Percentiles rank a stretch among this genome's conserved stretches.
phyloP scores from a whole-genome alignment of 2,797 vertebrate species.

The Pseudotriccus pelzelni region DNA sequence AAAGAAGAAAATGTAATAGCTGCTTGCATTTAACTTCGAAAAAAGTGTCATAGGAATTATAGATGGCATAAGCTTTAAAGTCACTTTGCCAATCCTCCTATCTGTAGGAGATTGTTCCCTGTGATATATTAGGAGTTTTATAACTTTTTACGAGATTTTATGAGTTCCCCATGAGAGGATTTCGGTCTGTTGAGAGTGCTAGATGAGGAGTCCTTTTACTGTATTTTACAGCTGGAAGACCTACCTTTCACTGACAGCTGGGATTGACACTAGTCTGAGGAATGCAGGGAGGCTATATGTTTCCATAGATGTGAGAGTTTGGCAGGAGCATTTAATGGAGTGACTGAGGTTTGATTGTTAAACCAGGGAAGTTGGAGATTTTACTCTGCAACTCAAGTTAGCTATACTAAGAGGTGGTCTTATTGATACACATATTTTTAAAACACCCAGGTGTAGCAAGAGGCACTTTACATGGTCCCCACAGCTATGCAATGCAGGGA shows the following conservation, averaged over 20 bases:
- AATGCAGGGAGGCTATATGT: background rate
- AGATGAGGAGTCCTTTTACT: slow-evolving; percentile 24
- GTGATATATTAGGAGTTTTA: slow-evolving; percentile 53
- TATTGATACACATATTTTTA: background rate
- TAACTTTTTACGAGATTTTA: slow-evolving; percentile 55
- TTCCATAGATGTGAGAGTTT: background rate
- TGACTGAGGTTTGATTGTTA: background rate
- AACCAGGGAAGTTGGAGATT: background rate
- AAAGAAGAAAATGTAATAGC: background rate
- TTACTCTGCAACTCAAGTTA: background rate
- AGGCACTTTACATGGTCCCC: background rate
- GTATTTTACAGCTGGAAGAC: slow-evolving; percentile 46
- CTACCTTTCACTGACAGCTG: slow-evolving; percentile 34
- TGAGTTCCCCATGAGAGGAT: slow-evolving; percentile 43
- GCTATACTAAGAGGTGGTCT: background rate
- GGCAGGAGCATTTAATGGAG: background rate
- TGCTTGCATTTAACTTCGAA: background rate
- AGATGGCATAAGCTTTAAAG: slow-evolving; percentile 43
- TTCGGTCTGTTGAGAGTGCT: slow-evolving; percentile 50
- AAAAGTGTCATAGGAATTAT: slow-evolving; percentile 39
- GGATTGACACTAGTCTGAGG: background rate
- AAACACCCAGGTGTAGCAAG: background rate
- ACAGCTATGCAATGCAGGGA: background rate
- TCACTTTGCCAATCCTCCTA: slow-evolving; percentile 34
- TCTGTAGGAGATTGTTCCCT: slow-evolving; percentile 47